Evolutionary conservation across 92 coral and sea anemone species (phyloP).

Genomic region (Parazoanthus atlanticus): DNA sequence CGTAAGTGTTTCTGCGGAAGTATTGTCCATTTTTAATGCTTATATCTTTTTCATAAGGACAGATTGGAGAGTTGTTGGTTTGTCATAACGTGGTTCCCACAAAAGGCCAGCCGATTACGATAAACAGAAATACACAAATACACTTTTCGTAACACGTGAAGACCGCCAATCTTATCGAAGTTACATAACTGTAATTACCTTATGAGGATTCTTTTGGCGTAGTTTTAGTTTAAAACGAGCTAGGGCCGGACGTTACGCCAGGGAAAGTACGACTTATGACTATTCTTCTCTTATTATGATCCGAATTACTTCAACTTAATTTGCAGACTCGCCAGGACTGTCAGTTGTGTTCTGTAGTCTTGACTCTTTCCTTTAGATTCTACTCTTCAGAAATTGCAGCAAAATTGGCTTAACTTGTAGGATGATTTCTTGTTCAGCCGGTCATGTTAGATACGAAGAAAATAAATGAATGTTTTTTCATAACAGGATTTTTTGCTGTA

Average conservation of each 20-base stretch:
- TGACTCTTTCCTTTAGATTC: neutral
- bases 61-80: neutral
- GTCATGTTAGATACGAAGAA: no score
- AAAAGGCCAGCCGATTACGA: neutral
- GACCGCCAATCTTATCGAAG: neutral
- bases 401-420: neutral
- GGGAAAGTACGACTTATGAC: neutral
- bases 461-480: no score
- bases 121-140: neutral
- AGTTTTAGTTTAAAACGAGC: neutral
- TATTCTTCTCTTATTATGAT: neutral
- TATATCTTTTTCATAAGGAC: neutral
- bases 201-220: constrained; percentile 6
- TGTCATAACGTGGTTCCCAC: neutral
- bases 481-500: no score
- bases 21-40: neutral
- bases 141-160: constrained; percentile 9
- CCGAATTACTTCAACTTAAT: neutral
- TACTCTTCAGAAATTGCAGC: neutral
- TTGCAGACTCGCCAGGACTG: neutral
- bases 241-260: neutral
- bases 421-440: neutral
- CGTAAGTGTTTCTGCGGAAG: neutral
- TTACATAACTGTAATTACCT: neutral
- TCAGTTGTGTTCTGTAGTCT: no score